Base-by-base conservation (phyloP, 2,113 vertebrate species). In the Saguinus midas region DNA sequence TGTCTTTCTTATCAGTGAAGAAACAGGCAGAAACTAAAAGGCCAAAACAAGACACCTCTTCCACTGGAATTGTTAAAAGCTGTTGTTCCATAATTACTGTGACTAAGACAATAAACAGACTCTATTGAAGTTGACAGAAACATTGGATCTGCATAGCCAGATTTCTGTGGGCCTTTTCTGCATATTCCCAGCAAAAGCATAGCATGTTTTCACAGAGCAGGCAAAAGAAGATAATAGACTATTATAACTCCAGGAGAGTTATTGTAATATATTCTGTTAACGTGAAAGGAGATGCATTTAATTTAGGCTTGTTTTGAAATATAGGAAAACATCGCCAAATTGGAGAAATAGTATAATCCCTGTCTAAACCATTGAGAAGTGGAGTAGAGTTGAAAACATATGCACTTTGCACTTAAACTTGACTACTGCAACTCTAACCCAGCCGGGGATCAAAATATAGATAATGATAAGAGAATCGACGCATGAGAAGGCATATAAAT, bases 11-110 rank as follows among this genome's bases (percentile, higher is more conserved):
- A 72, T 90, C 92, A 87, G 29, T 80, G 32, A 95, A 87, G 85
- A 96, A 95, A 78, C 80, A 87, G 80, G 32, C 88, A 97, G 95
- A 92, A 95, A 96, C 58, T 87, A 95, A 68, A 64, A 83, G 70
- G 81, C 57, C 81, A 80, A 29, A 87, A 52, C 52, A 55, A 90
- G 81, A 90, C 58, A 68, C 25, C 37, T 20, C 82, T 12, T 96
- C 66, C 70, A 11, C 79, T 89, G 66, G 50, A n/a, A 83, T 43
- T 87, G 75, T 87, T 92, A 94, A 95, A 64, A 94, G 76, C 73
- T 87, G 27, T 80, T 95, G 70, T 81, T 84, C 37, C 32, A 11
- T 87, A 95, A 95, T 94, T 96, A 90, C 81, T 64, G 37, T 92
- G 70, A 94, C 81, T 75, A 92, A 80, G 61, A 40, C 55, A 92